Percentiles rank a stretch among this genome's conserved stretches.
Evolutionary conservation across 2,113 vertebrate genomes (phyloP).

Genomic region (Heliornis fulica): DNA sequence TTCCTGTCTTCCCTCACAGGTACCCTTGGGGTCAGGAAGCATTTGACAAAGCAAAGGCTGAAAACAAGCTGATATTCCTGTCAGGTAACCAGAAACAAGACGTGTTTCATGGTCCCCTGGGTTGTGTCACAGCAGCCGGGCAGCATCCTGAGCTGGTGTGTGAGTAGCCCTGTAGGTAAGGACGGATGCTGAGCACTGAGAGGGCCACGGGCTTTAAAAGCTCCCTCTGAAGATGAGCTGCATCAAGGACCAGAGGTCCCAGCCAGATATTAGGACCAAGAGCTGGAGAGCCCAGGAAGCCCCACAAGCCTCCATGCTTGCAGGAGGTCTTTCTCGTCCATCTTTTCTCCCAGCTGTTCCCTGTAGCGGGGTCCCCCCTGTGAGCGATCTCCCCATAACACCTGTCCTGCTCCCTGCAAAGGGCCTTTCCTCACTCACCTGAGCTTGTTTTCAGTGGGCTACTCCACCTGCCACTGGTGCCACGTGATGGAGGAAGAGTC

Average conservation of each 20-base stretch:
- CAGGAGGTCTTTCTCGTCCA: background rate
- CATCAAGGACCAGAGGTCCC: background rate
- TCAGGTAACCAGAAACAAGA: slow-evolving; percentile 77
- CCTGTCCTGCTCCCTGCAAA: background rate
- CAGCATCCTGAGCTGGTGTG: background rate
- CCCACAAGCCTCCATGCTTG: background rate
- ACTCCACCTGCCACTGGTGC: slow-evolving; percentile 97
- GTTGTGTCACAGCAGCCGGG: background rate
- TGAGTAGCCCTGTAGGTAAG: background rate
- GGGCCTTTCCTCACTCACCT: background rate
- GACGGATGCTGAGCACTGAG: background rate
- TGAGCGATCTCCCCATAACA: accelerated
- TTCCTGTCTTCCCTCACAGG: slow-evolving; percentile 63
- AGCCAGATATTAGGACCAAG: background rate
- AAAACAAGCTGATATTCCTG: slow-evolving; percentile 92
- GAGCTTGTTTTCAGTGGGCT: slow-evolving; percentile 82
- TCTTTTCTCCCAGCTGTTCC: background rate
- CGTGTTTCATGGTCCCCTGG: accelerated
- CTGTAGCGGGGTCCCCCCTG: background rate
- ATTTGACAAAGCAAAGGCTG: slow-evolving; percentile 86
- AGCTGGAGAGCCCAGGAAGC: background rate
- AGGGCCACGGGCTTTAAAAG: accelerated
- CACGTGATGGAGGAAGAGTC: slow-evolving; percentile 96
- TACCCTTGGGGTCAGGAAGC: slow-evolving; percentile 93
- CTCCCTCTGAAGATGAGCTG: background rate